Evolutionary conservation across 1,140 invertebrate genomes (phyloP).

Genomic region (Homalodisca vitripennis): DNA sequence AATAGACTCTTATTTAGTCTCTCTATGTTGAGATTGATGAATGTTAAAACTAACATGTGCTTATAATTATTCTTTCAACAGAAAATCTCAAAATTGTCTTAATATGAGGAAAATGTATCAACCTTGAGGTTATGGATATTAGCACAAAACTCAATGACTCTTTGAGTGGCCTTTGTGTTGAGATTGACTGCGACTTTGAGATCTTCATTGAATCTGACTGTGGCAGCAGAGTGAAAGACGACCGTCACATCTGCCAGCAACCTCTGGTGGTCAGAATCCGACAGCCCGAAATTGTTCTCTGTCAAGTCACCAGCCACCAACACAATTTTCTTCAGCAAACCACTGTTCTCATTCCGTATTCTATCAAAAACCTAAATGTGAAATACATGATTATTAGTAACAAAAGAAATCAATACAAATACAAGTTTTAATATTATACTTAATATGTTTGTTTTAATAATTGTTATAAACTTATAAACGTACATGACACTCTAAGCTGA

Average conservation of each 20-base stretch:
- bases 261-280: constrained; percentile 44
- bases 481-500: no score
- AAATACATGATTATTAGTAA: no score
- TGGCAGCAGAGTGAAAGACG: constrained; percentile 71
- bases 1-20: no score
- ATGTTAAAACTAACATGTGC: no score
- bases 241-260: constrained; percentile 64
- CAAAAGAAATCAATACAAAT: background rate
- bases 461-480: no score
- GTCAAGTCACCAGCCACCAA: constrained; percentile 61
- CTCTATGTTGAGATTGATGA: no score
- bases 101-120: no score
- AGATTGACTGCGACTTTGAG: constrained; percentile 44
- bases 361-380: constrained; percentile 51
- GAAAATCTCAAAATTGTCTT: no score
- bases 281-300: constrained; percentile 51
- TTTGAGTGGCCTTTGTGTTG: constrained; percentile 46
- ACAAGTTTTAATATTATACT: no score
- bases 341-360: constrained; percentile 43
- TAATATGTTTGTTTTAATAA: no score
- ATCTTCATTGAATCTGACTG: constrained; percentile 51
- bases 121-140: constrained; percentile 51
- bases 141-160: constrained; percentile 46
- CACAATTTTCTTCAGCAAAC: constrained; percentile 53
- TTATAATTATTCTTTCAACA: no score